Conservation (phyloP, 2,797 vertebrate genomes). For the Melanogrammus aeglefinus region DNA sequence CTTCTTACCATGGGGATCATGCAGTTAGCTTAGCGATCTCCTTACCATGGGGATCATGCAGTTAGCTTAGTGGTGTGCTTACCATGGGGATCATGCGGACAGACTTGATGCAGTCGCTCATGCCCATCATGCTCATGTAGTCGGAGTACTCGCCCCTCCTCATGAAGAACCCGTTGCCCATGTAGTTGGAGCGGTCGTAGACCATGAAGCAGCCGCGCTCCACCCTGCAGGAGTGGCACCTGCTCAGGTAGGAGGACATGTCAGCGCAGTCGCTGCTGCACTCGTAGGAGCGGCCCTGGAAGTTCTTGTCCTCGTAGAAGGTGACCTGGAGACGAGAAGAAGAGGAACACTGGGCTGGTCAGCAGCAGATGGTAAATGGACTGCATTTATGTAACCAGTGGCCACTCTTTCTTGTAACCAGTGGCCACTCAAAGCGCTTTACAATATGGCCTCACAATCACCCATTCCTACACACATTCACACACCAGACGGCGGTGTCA, state of each 20-base stretch:
- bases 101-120: constrained; percentile 49
- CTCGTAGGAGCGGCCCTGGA: constrained; percentile 50
- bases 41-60: constrained; percentile 53
- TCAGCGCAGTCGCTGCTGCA: constrained; percentile 49
- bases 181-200: constrained; percentile 53
- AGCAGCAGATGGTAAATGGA: neutral
- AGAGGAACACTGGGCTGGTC: no score
- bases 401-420: no score
- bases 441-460: no score
- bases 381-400: no score
- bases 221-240: constrained; percentile 57
- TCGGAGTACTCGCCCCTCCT: constrained; percentile 52
- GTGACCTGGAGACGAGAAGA: constrained; percentile 28
- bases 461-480: no score
- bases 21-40: neutral
- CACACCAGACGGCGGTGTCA: no score
- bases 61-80: no score
- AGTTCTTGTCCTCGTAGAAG: constrained; percentile 56
- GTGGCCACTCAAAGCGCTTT: no score
- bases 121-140: constrained; percentile 47
- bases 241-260: constrained; percentile 55
- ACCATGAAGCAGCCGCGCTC: constrained; percentile 59
- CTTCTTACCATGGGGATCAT: no score
- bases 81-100: constrained; percentile 16
- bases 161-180: constrained; percentile 57